Percentiles rank a stretch among this genome's conserved stretches.
Conservation (phyloP, 2,113 vertebrate species). For the Pan paniscus region DNA sequence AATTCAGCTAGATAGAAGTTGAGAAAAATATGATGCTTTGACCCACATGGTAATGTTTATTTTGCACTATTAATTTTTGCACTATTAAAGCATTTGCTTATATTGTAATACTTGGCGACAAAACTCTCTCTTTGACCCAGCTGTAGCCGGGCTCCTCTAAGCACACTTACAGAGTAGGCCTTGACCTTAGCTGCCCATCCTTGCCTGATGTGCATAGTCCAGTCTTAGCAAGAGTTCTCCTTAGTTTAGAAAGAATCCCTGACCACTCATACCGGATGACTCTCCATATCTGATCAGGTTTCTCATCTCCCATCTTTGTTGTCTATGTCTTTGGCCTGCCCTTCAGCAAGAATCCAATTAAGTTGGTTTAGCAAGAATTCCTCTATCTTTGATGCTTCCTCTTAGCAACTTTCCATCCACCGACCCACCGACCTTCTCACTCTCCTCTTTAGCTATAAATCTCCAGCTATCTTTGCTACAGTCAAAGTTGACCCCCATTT, state of each 20-base stretch:
- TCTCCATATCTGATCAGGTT: background rate
- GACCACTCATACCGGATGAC: background rate
- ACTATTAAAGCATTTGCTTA: background rate
- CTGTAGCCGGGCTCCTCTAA: background rate
- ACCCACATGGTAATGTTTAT: background rate
- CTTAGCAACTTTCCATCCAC: background rate
- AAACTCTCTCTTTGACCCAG: background rate
- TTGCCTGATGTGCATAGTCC: background rate
- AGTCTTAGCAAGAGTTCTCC: background rate
- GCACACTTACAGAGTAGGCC: background rate
- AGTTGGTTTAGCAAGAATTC: background rate
- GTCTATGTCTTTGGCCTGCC: background rate
- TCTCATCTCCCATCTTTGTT: background rate
- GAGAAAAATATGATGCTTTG: background rate
- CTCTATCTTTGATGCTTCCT: background rate
- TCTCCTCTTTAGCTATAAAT: background rate
- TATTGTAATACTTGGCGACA: background rate
- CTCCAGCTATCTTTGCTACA: background rate
- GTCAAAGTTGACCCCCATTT: background rate
- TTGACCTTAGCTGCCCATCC: background rate
- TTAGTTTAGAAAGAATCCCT: background rate
- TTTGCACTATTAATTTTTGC: background rate
- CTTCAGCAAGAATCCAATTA: background rate
- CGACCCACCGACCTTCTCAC: rapidly evolving
- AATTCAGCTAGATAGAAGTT: background rate